Conservation (phyloP, 64 coral and sea anemone genomes). For the Dendronephthya gigantea region DNA sequence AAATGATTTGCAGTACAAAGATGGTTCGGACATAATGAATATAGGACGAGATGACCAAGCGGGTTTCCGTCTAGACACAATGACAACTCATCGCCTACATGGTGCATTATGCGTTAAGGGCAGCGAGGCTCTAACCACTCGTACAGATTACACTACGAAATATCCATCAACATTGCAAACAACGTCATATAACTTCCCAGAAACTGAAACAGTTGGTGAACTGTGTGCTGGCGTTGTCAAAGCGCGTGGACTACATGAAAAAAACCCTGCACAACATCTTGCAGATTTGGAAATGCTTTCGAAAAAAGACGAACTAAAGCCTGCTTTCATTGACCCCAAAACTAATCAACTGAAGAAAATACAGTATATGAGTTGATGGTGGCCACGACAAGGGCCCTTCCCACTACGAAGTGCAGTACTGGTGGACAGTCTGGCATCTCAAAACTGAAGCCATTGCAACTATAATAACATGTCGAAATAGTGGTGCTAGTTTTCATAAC, state of each 20-base stretch:
- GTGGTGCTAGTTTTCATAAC: constrained; percentile 20
- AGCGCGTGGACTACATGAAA: neutral
- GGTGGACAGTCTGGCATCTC: constrained; percentile 27
- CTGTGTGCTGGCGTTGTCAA: constrained; percentile 45
- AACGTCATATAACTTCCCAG: constrained; percentile 30
- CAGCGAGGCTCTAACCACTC: neutral
- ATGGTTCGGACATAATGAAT: constrained; percentile 11
- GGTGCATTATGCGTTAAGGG: constrained; percentile 26
- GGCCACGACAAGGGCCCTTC: constrained; percentile 15
- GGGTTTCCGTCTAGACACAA: constrained; percentile 24
- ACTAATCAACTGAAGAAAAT: constrained; percentile 11
- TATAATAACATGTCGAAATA: constrained; percentile 9
- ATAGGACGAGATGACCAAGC: constrained; percentile 14
- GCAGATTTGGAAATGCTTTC: constrained; percentile 32
- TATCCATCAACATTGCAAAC: constrained; percentile 22
- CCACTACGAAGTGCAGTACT: constrained; percentile 10
- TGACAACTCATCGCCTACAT: constrained; percentile 23
- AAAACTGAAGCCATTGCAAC: neutral
- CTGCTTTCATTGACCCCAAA: constrained; percentile 7
- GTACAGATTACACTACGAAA: neutral
- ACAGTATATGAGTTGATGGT: constrained; percentile 18
- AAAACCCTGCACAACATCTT: constrained; percentile 46
- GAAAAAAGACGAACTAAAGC: neutral
- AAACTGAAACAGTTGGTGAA: constrained; percentile 23
- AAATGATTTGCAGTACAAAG: constrained; percentile 14